These are phyloP conservation scores for Rafetus swinhoei DNA, from an alignment of 2,113 vertebrate genomes.

Conservation along the genomic window DNA sequence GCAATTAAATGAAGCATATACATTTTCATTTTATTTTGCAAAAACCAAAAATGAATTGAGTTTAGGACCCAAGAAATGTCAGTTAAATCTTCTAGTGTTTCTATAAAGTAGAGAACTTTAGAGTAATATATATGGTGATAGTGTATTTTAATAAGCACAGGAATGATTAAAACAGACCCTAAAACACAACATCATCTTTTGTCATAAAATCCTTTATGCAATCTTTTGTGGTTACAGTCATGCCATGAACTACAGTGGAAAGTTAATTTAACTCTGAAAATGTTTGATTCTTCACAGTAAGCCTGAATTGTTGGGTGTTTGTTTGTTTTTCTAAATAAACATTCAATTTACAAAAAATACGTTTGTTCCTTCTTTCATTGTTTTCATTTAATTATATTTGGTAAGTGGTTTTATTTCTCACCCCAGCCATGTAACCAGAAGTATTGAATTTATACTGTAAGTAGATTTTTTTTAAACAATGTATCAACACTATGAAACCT, in stretches of 20 bases:
- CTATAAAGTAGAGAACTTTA: not conserved
- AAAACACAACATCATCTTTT: not conserved
- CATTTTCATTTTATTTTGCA: too few species aligned
- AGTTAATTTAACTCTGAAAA: not conserved
- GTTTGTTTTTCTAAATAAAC: not conserved
- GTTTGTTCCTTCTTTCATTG: not conserved
- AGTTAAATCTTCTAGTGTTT: not conserved
- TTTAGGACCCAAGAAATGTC: too few species aligned
- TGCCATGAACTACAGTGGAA: not conserved
- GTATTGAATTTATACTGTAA: not conserved
- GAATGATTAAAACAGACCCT: conserved; percentile 11
- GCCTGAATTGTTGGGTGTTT: not conserved
- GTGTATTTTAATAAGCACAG: not conserved
- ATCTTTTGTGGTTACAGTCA: not conserved
- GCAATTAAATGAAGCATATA: too few species aligned
- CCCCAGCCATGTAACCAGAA: not conserved
- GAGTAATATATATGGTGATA: not conserved
- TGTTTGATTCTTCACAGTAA: not conserved
- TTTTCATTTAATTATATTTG: not conserved
- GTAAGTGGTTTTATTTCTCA: not conserved
- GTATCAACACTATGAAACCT: not conserved
- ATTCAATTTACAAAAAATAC: not conserved
- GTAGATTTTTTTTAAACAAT: not conserved
- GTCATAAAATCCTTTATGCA: not conserved
- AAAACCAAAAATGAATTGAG: too few species aligned